A percentile compares a stretch with the other conserved stretches of the same genome.
Conservation (phyloP, 1,140 invertebrate genomes). For the Maniola jurtina region DNA sequence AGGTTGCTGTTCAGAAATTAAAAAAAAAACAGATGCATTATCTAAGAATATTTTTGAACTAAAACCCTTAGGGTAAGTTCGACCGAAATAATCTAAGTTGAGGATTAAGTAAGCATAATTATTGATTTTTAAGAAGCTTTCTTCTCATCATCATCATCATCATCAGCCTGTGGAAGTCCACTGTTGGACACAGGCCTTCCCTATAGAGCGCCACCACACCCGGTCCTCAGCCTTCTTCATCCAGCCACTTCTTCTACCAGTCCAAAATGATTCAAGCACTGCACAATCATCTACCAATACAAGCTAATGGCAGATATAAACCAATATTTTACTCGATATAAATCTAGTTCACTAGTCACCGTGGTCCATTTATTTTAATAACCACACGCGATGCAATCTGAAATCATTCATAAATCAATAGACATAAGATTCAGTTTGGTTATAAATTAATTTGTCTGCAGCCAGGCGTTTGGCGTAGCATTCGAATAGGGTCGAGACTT, state of each 20-base stretch:
- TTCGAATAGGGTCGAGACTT: conserved; percentile 31
- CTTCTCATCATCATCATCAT: too few relatives aligned
- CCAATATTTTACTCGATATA: conserved; percentile 14
- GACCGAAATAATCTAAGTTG: too few relatives aligned
- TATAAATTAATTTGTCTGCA: conserved; percentile 24
- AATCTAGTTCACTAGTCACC: conserved; percentile 36
- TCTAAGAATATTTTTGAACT: too few relatives aligned
- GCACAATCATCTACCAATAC: background rate
- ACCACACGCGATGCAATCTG: conserved; percentile 9
- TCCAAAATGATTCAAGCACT: background rate
- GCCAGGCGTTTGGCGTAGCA: conserved; percentile 25
- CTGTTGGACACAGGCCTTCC: too few relatives aligned
- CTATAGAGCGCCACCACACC: too few relatives aligned
- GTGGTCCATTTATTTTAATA: conserved; percentile 28
- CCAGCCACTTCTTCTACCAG: too few relatives aligned
- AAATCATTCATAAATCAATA: conserved; percentile 16
- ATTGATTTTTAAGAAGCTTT: too few relatives aligned
- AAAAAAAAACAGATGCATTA: too few relatives aligned
- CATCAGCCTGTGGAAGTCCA: too few relatives aligned
- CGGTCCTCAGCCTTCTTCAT: too few relatives aligned
- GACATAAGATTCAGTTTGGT: conserved; percentile 19
- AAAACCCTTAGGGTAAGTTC: too few relatives aligned
- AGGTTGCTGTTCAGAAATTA: too few relatives aligned
- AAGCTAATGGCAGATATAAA: background rate
- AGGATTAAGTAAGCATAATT: background rate